Conservation (phyloP, 2,888 invertebrate genomes). For the Eugnorisma glareosa region DNA sequence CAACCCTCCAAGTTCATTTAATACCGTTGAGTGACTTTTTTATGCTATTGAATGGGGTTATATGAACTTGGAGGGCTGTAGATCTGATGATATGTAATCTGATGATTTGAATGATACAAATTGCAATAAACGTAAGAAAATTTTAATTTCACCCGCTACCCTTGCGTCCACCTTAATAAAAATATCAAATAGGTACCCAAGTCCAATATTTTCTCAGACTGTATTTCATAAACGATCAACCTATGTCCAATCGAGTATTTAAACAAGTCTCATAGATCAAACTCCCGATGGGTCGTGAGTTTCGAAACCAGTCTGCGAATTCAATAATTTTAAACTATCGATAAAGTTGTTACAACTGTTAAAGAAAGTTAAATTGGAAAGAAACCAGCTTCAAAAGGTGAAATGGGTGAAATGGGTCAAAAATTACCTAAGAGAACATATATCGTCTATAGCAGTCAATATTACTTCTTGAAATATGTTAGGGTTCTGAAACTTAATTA, state of each 20-base stretch:
- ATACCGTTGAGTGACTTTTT: too few relatives aligned
- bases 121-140: too few relatives aligned
- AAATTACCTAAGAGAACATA: conserved; percentile 12
- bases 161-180: too few relatives aligned
- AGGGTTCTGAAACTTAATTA: conserved; percentile 22
- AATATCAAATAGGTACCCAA: neutral
- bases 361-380: conserved; percentile 54
- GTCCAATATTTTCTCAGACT: too few relatives aligned
- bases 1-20: too few relatives aligned
- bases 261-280: conserved; percentile 6
- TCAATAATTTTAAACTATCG: conserved; percentile 43
- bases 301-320: conserved; percentile 10
- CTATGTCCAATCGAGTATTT: neutral
- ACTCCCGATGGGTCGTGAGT: neutral
- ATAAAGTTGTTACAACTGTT: conserved; percentile 43
- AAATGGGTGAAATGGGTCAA: conserved; percentile 7
- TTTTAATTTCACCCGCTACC: too few relatives aligned
- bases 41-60: too few relatives aligned
- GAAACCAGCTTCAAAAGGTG: conserved; percentile 21
- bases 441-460: conserved; percentile 2
- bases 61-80: too few relatives aligned
- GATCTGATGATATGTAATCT: too few relatives aligned
- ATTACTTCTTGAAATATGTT: conserved; percentile 27
- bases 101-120: too few relatives aligned
- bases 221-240: neutral